Evolutionary conservation across 2,113 vertebrate species (phyloP).

Genomic region (Echinops telfairi): DNA sequence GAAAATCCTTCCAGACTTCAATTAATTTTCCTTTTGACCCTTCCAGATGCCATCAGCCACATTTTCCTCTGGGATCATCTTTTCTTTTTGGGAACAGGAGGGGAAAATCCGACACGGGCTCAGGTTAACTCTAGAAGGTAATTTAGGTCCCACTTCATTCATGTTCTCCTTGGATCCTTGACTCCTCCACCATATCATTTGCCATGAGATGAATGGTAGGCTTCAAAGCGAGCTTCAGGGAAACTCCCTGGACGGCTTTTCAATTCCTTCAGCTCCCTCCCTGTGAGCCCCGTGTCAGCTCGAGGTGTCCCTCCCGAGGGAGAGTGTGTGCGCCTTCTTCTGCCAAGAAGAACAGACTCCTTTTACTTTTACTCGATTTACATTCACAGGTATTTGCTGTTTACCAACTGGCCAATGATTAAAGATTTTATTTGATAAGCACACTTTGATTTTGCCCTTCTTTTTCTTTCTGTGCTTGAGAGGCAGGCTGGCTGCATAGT

Average conservation of each 20-base stretch:
- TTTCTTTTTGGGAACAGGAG: not conserved
- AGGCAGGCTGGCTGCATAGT: not conserved
- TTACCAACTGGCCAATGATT: slow-evolving; percentile 73
- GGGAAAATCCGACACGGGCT: not conserved
- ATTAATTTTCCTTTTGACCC: not conserved
- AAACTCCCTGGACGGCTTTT: not conserved
- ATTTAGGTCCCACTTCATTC: not conserved
- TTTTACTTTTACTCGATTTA: slow-evolving; percentile 49
- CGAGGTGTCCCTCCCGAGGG: not conserved
- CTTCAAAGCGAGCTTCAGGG: not conserved
- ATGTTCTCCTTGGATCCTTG: not conserved
- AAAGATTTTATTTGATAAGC: slow-evolving; percentile 66
- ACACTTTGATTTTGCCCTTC: slow-evolving; percentile 70
- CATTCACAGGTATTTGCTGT: slow-evolving; percentile 85
- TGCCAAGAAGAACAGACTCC: not conserved
- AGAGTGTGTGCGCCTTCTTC: not conserved
- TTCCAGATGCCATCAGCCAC: not conserved
- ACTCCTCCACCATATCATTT: not conserved
- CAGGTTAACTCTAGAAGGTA: not conserved
- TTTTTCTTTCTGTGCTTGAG: slow-evolving; percentile 37
- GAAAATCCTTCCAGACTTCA: not conserved
- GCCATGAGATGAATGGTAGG: not conserved
- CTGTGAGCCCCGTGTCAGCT: not conserved
- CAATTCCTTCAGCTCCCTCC: not conserved
- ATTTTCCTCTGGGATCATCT: not conserved